Conservation (phyloP, 2,888 invertebrate species). For the Drosophila mayaguana region DNA sequence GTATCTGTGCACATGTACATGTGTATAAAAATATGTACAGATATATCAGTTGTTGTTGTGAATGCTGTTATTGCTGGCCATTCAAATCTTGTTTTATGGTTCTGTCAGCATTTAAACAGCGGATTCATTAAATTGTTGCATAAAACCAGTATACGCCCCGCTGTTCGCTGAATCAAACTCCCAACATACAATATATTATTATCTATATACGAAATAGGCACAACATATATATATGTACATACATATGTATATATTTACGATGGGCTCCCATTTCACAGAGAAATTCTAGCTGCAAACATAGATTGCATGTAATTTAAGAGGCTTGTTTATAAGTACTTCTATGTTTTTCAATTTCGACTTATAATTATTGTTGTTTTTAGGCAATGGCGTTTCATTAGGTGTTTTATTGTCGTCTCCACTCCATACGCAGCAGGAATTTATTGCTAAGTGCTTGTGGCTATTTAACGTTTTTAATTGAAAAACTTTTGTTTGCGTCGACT, state of each 20-base stretch:
- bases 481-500: conserved; percentile 70
- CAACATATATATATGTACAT: neutral
- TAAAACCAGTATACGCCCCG: conserved; percentile 38
- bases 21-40: conserved; percentile 21
- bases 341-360: conserved; percentile 39
- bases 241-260: neutral
- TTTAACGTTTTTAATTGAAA: conserved; percentile 75
- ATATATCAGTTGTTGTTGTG: conserved; percentile 21
- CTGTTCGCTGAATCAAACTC: conserved; percentile 23
- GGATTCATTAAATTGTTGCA: conserved; percentile 62
- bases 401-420: conserved; percentile 54
- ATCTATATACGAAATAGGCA: conserved; percentile 3
- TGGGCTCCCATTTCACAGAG: neutral
- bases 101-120: conserved; percentile 65
- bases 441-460: conserved; percentile 71
- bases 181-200: neutral
- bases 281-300: neutral
- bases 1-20: conserved; percentile 11
- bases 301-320: conserved; percentile 14
- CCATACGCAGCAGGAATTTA: conserved; percentile 63
- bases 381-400: conserved; percentile 52
- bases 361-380: conserved; percentile 32
- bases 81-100: conserved; percentile 65
- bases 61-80: conserved; percentile 39
- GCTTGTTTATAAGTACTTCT: conserved; percentile 10